Conservation (phyloP, 2,888 invertebrate species). For the Lepidochitona cinerea region DNA sequence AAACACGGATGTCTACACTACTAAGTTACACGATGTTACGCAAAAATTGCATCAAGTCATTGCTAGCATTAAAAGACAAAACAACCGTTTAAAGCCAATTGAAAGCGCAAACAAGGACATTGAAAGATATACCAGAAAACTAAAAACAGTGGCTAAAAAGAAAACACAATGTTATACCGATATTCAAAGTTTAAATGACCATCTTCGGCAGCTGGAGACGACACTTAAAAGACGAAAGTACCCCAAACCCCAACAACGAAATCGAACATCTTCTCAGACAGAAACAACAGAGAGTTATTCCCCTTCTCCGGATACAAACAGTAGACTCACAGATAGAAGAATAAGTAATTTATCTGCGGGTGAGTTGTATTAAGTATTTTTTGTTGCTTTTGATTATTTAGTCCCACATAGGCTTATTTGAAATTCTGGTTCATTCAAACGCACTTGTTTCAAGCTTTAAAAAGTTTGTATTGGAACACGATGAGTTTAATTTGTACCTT, state of each 20-base stretch:
- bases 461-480: no score
- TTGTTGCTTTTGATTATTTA: no score
- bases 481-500: no score
- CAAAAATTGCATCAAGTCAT: neutral
- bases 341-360: no score
- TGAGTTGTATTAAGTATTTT: no score
- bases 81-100: neutral
- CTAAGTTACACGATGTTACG: slow-evolving; percentile 4
- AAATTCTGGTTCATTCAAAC: no score
- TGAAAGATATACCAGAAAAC: neutral
- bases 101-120: neutral
- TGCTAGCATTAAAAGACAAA: neutral
- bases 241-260: neutral
- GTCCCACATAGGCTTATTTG: no score
- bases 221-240: neutral
- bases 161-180: neutral
- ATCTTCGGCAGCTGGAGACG: neutral
- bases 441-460: no score
- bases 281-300: no score
- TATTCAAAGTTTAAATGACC: neutral
- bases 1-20: neutral
- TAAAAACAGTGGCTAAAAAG: neutral
- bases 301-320: no score
- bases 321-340: no score
- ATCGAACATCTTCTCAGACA: no score